Base-by-base conservation (phyloP, 2,113 vertebrate species). In the Labeo rohita region DNA sequence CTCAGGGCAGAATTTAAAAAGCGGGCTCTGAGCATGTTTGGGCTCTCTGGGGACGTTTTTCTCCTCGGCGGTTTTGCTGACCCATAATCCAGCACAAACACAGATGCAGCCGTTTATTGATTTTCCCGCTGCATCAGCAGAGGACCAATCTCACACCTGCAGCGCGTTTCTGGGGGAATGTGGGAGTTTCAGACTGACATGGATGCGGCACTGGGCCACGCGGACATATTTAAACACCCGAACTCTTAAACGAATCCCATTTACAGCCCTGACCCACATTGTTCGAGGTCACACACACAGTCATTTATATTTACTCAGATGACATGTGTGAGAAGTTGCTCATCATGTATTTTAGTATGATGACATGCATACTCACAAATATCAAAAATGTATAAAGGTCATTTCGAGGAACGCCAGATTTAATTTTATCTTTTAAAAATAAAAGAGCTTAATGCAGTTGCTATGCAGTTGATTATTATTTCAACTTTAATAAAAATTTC, bases 11-110 rank as follows among this genome's bases (percentile, higher is more conserved):
- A 87, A 85, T 50, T 65, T 47, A 36, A 86, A 85, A 28, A 56
- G 28, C 59, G 52, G 72, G 59, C 36, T 80, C 52, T 63, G 86
- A 12, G 39, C 63, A 81, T 59, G 89, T 87, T 87, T 84, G 88
- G 84, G 34, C 70, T 84, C 90, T 76, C 87, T 15, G 83, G 88
- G 85, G 87, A 87, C 8, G 43, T 36, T 63, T 52, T 88, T 90
- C 87, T 82, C 84, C 86, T 88, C 66, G 70, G 83, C 50, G 8
- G 6, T 91, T 94, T 87, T 94, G 92, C 92, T 93, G 93, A 94
- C 89, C 90, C 89, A 89, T 80, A 90, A 91, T 87, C 85, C 65
- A 89, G 90, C 87, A 89, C 83, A 91, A 90, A 91, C 90, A 85
- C 8, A 36, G 28, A 85, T 83, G 84, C 88, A 86, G 85, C 54